Evolutionary conservation across 1,140 invertebrate species (phyloP).

Genomic region (Palaemon carinicauda): DNA sequence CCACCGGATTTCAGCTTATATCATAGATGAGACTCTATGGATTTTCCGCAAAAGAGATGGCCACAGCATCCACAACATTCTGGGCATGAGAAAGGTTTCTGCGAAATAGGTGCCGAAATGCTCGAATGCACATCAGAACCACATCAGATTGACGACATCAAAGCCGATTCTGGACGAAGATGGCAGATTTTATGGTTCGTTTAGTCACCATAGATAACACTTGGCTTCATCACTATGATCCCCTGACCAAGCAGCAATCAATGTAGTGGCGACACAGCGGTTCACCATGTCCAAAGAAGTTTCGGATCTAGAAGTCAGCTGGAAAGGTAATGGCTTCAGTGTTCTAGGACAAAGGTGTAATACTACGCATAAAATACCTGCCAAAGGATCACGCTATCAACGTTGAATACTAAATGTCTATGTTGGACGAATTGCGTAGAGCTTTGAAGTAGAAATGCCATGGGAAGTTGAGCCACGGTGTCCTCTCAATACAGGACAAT

Average conservation of each 20-base stretch:
- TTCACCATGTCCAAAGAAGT: slow-evolving; percentile 35
- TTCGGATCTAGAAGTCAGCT: slow-evolving; percentile 23
- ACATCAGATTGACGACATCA: not conserved
- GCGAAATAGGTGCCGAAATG: not conserved
- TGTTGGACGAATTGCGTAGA: slow-evolving; percentile 13
- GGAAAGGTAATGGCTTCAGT: slow-evolving; percentile 20
- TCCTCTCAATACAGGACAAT: too few species aligned
- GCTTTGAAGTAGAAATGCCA: slow-evolving; percentile 14
- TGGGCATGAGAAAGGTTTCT: not conserved
- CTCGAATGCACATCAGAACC: not conserved
- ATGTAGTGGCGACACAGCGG: slow-evolving; percentile 17
- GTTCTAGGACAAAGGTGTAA: slow-evolving; percentile 34
- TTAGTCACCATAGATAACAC: slow-evolving; percentile 15
- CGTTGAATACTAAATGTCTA: slow-evolving; percentile 26
- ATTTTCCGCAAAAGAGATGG: not conserved
- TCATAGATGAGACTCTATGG: not conserved
- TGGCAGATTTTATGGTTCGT: not conserved
- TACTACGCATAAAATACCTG: slow-evolving; percentile 24
- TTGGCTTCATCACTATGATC: not conserved
- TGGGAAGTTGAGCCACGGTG: too few species aligned
- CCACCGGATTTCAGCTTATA: not conserved
- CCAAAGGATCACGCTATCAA: slow-evolving; percentile 16
- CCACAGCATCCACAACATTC: not conserved
- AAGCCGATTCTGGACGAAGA: not conserved
- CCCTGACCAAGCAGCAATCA: too few species aligned